Conservation (phyloP, 2,797 vertebrate genomes). For the Xerus rutilus region DNA sequence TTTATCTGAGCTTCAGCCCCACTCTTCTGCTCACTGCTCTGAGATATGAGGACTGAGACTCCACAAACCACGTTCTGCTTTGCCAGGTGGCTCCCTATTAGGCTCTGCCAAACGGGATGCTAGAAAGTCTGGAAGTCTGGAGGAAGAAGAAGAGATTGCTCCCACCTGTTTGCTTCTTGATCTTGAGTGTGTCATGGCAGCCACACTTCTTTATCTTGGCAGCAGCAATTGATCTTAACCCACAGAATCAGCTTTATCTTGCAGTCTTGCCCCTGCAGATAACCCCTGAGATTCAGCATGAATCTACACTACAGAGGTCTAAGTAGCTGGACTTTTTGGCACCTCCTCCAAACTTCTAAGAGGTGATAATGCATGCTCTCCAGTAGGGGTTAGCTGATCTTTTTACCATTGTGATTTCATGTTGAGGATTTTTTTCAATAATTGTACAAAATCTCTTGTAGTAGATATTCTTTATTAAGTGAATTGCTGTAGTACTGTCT, state of each 20-base stretch:
- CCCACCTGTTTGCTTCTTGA: not conserved
- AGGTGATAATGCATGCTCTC: not conserved
- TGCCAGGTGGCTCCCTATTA: not conserved
- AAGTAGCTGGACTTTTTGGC: not conserved
- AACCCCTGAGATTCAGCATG: not conserved
- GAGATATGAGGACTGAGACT: not conserved
- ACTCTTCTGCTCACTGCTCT: not conserved
- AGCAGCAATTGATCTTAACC: not conserved
- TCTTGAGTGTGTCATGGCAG: not conserved
- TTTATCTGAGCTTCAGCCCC: not conserved
- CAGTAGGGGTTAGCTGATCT: no score
- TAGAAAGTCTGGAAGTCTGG: not conserved
- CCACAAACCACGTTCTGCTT: not conserved
- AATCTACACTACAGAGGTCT: not conserved
- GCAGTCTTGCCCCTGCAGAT: not conserved
- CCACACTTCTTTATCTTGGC: not conserved
- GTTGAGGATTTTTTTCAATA: not conserved
- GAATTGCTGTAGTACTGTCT: not conserved
- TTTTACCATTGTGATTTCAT: not conserved
- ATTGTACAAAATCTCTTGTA: not conserved
- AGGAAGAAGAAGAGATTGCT: not conserved
- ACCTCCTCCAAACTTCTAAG: not conserved
- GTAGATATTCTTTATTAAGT: not conserved
- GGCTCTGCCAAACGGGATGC: not conserved
- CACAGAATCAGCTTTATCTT: not conserved